phyloP scores from a whole-genome alignment of 2,797 vertebrate species.

The Malacoraja senta region DNA sequence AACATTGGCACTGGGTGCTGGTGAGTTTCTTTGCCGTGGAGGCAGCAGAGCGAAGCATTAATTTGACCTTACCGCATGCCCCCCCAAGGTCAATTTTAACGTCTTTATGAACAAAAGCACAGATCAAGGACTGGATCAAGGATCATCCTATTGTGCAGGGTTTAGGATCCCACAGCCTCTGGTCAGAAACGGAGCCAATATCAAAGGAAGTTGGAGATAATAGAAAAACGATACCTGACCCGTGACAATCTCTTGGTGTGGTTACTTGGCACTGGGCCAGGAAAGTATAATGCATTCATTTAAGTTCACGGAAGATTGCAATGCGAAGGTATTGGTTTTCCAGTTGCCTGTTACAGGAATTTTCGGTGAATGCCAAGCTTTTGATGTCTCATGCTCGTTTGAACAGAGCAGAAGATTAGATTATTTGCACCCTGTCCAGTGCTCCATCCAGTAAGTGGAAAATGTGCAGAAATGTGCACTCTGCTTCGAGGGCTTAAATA shows the following conservation, averaged over 20 bases:
- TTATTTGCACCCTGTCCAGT: neutral
- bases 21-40: neutral
- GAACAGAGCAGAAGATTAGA: neutral
- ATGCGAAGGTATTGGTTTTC: neutral
- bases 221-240: neutral
- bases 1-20: neutral
- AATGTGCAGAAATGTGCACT: conserved; percentile 7
- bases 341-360: neutral
- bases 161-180: neutral
- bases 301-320: neutral
- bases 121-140: neutral
- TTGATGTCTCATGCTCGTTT: conserved; percentile 23
- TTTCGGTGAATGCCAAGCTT: neutral
- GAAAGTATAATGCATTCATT: conserved; percentile 20
- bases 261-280: neutral
- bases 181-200: neutral
- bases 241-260: neutral
- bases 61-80: neutral
- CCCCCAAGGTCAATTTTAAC: neutral
- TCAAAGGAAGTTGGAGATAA: neutral
- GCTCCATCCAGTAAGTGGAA: neutral
- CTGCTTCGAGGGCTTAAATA: conserved; percentile 13
- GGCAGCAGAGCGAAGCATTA: neutral
- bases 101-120: neutral
- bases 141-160: neutral